Evolutionary conservation across 1,140 invertebrate species (phyloP), one percentile per base, ranked within the genome.

Genomic region (Drosophila kanapiae): DNA sequence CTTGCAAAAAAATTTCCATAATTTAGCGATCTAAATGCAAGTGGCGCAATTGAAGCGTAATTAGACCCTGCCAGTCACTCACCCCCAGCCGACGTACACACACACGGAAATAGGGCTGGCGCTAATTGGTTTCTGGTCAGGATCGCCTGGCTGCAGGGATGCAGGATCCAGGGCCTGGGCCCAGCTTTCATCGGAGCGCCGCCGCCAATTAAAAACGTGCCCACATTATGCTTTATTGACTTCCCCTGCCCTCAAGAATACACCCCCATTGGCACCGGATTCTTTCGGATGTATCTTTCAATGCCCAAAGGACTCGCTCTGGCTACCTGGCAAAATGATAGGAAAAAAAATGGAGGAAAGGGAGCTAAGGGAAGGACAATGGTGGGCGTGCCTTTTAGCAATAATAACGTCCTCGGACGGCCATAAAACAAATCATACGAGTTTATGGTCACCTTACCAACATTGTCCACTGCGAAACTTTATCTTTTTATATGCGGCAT

Each of bases 21-120:
- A 92, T 92, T 92, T 87, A 75, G 51, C 91, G 84, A 91, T 92
- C 83, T 92, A 91, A 92, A 92, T 92, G 91, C 91, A 91, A 87
- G 84, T 88, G 75, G 80, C 86, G 91, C 83, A 88, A 92, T 91
- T 92, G 85, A 86, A 91, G 85, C 88, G 86, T 92, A 92, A 92
- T 92, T 92, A 92, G 91, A 91, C 74, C 74, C 83, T 84, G 81
- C 58, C 86, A 81, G 56, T 90, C 62, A 84, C 64, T 72, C 80
- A 76, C 70, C 42, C 77, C 56, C 49, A 13, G 23, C 45, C 48
- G 33, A 71, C 48, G 60, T 63, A 67, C 57, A 75, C 57, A 67
- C 67, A 64, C 53, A 76, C 57, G 60, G 77, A 78, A 64, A 48
- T 60, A 61, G 70, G 51, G 75, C 71, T 88, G 85, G 60, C 85